Evolutionary conservation across 1,140 invertebrate genomes (phyloP), one percentile per base, ranked within the genome.

Genomic region (Patella vulgata): DNA sequence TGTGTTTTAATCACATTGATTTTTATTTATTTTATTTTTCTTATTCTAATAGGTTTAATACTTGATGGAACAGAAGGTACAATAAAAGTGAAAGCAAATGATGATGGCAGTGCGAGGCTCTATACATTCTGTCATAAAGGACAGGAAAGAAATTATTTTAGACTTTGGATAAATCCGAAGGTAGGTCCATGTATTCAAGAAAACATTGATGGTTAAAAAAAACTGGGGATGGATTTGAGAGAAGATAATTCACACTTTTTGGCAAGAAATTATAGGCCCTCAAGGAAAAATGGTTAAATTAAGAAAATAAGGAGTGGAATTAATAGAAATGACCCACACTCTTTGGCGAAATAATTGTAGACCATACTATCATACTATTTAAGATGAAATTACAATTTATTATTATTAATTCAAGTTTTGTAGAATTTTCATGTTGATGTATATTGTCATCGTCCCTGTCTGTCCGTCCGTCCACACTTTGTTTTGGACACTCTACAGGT

Each of bases 131-230:
- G 66, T 39, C 50, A 63, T 46, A 40, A 40, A 36, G 66, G 66
- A 33, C 39, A 54, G 14, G 28, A 27, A 4, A 40, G 33, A 31
- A 33, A 46, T 21, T 48, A 36, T 39, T 44, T 31, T 8, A 58
- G 43, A n/a, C 17, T 68, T 36, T 68, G 66, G 66, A 47, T 51
- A n/a, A 58, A 63, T 31, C 54, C 66, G 1, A 52, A 58, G 43
- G 66, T 63, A 48, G 53, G 59, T 43, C 2, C 28, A 23, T 39
- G 8, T 1, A 42, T 1, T 2, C 23, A 8, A 21, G 30, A 27
- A 0, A 19, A 30, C 3, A n/a, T n/a, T n/a, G n/a, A n/a, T n/a
- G n/a, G n/a, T n/a, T n/a, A n/a, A n/a, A n/a, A n/a, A n/a, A n/a
- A n/a, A n/a, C n/a, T n/a, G n/a, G n/a, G n/a, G n/a, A n/a, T n/a